Base-by-base conservation (phyloP, 2,113 vertebrate species). In the Tautogolabrus adspersus region DNA sequence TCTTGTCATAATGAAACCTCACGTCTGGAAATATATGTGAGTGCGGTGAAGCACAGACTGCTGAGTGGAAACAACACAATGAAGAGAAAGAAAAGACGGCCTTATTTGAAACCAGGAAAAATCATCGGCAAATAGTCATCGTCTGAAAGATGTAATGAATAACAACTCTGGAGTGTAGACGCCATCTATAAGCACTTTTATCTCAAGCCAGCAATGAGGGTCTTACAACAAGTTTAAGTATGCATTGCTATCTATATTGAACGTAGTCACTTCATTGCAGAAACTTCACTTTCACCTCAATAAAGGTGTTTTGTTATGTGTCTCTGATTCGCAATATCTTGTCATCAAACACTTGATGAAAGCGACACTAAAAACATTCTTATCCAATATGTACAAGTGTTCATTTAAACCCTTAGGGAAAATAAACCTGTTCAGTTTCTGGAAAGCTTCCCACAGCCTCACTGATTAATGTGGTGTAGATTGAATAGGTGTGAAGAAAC, bases 281-380 rank as follows among this genome's bases (percentile, higher is more conserved):
- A 77, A 52, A 51, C 72, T 76, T 26, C 18, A 72, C 62, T 46
- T 66, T 57, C 75, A 51, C 69, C 66, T 58, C 10, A 40, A 47
- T 40, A 69, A 61, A 55, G 12, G 22, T 4, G 6, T 34, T 34
- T 34, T 34, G 18, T 63, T 75, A 58, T 47, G n/a, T 9, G 16
- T 61, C 47, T 57, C 21, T 37, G 18, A 44, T n/a, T 64, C 34
- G 16, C 26, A 44, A 5, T 54, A 4, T 22, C 1, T 75, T 66
- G 79, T 42, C 8, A 57, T 34, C 57, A 55, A 76, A 57, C 23
- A 57, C 57, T 72, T 66, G 7, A 70, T 70, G 38, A 55, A 44
- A 46, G 75, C 56, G 55, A 57, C 23, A 57, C 57, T 72, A 37
- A 38, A 37, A 10, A 49, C 75, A 2, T 79, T 56, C 12, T 38